Conservation (phyloP, 2,888 invertebrate genomes). For the Neoascia interrupta region DNA sequence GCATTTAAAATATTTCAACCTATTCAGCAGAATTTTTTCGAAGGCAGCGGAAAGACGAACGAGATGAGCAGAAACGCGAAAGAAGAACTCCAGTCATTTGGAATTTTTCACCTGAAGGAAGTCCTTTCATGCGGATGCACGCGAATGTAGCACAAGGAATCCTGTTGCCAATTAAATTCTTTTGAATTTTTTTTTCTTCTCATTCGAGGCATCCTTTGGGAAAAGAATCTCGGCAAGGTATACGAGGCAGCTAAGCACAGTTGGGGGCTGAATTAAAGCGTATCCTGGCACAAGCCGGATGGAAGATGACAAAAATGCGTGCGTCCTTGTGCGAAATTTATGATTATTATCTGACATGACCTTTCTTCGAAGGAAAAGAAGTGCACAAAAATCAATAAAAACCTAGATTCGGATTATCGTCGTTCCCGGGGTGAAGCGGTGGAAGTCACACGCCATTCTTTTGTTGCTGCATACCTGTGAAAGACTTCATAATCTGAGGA, state of each 20-base stretch:
- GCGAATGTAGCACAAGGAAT: conserved; percentile 36
- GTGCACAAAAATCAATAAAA: conserved; percentile 27
- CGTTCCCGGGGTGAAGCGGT: not conserved
- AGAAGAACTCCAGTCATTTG: conserved; percentile 51
- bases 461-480: conserved; percentile 1
- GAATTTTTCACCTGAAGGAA: conserved; percentile 55
- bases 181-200: conserved; percentile 21
- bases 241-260: not conserved
- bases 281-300: conserved; percentile 48
- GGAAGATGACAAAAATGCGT: not conserved
- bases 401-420: not conserved
- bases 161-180: conserved; percentile 57
- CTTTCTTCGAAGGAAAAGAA: conserved; percentile 29
- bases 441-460: conserved; percentile 13
- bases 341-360: conserved; percentile 55
- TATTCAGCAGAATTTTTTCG: conserved; percentile 56
- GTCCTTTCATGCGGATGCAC: conserved; percentile 61
- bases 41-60: conserved; percentile 11
- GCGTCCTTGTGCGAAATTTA: conserved; percentile 54
- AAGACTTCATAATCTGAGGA: not conserved
- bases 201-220: not conserved
- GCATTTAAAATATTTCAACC: conserved; percentile 64
- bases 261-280: conserved; percentile 40
- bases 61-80: not conserved
- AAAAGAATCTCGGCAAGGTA: not conserved